Evolutionary conservation across 2,888 invertebrate genomes (phyloP).

Genomic region (Linyphia triangularis): DNA sequence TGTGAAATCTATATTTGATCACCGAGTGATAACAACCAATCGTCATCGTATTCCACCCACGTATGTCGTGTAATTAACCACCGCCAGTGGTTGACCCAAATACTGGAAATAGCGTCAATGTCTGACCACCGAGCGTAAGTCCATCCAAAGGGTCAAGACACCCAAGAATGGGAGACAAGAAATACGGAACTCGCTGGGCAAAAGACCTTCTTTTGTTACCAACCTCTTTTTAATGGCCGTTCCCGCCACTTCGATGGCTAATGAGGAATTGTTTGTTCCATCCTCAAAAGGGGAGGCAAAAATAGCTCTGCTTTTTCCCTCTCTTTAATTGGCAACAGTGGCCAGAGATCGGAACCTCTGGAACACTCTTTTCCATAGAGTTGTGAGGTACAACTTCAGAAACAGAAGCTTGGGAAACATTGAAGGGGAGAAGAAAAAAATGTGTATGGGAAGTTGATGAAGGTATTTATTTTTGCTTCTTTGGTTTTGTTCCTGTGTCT

Average conservation of each 20-base stretch:
- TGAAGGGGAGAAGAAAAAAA: background rate
- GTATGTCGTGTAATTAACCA: background rate
- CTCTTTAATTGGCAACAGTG: slow-evolving; percentile 54
- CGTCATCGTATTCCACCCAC: slow-evolving; percentile 49
- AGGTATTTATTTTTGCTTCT: slow-evolving; percentile 14
- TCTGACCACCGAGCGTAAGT: background rate
- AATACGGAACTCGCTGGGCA: slow-evolving; percentile 48
- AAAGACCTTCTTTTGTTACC: background rate
- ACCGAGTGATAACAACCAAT: background rate
- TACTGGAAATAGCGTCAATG: slow-evolving; percentile 13
- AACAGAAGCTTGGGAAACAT: background rate
- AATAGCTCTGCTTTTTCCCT: slow-evolving; percentile 36
- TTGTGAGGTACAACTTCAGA: no score
- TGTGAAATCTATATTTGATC: background rate
- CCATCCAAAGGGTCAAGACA: slow-evolving; percentile 30
- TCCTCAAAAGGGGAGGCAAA: slow-evolving; percentile 51
- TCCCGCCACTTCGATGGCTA: slow-evolving; percentile 26
- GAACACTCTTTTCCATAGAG: no score
- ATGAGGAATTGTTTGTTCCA: slow-evolving; percentile 69
- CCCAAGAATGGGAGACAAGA: slow-evolving; percentile 9
- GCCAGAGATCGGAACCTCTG: slow-evolving; percentile 37
- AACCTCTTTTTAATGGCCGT: slow-evolving; percentile 23
- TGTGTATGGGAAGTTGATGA: slow-evolving; percentile 23
- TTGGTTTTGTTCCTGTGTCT: background rate
- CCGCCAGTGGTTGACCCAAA: slow-evolving; percentile 1